phyloP scores from a whole-genome alignment of 1,140 invertebrate species.

The Eufriesea mexicana region DNA sequence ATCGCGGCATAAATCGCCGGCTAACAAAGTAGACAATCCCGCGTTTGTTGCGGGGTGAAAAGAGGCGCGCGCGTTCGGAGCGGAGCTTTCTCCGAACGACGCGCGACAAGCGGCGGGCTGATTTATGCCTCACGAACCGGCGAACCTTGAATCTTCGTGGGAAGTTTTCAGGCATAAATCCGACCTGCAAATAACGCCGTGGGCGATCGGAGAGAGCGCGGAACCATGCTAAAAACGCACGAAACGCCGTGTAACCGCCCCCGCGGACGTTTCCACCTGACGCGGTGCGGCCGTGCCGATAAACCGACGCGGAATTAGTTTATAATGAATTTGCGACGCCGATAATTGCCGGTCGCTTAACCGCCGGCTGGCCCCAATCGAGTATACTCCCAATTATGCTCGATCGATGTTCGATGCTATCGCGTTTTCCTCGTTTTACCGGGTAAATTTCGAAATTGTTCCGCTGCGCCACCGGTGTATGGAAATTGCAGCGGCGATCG shows the following conservation, averaged over 20 bases:
- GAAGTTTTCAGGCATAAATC: constrained; percentile 51
- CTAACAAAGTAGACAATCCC: constrained; percentile 35
- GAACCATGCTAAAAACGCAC: constrained; percentile 2
- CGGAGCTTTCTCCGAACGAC: constrained; percentile 45
- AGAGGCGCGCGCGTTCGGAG: background rate
- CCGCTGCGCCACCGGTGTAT: too few relatives aligned
- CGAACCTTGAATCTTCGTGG: constrained; percentile 52
- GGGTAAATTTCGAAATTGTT: background rate
- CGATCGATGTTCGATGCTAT: background rate
- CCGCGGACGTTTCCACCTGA: constrained; percentile 9
- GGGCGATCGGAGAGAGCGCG: constrained; percentile 40
- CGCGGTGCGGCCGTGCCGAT: background rate
- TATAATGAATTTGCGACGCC: constrained; percentile 1
- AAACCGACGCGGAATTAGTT: constrained; percentile 17
- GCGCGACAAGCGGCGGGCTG: constrained; percentile 37
- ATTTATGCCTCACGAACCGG: constrained; percentile 45
- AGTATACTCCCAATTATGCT: background rate
- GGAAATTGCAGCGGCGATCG: background rate
- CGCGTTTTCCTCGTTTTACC: background rate
- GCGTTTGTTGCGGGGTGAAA: constrained; percentile 7
- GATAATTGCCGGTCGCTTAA: constrained; percentile 8
- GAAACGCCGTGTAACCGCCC: background rate
- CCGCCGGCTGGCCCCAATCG: background rate
- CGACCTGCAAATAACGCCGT: constrained; percentile 41
- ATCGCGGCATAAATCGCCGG: constrained; percentile 19